A percentile compares a stretch with the other conserved stretches of the same genome.
Evolutionary conservation across 2,797 vertebrate genomes (phyloP).

Genomic region (Sandelia bainsii): DNA sequence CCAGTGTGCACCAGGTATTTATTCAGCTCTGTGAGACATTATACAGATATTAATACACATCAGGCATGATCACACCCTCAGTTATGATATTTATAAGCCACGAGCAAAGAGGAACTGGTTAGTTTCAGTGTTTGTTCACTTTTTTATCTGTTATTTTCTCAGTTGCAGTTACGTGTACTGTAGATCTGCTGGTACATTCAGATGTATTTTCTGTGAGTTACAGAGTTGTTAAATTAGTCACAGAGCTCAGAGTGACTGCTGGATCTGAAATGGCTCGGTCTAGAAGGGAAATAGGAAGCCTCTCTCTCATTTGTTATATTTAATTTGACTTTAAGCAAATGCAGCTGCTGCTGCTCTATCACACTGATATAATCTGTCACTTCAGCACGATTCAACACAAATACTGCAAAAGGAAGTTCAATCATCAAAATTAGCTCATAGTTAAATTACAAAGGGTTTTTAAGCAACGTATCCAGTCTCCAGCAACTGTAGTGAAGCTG

Average conservation of each 20-base stretch:
- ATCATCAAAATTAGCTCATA: no score
- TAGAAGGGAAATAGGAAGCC: not conserved
- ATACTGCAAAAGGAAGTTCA: no score
- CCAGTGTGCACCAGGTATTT: constrained; percentile 82
- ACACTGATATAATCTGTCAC: no score
- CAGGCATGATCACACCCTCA: not conserved
- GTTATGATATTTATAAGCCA: not conserved
- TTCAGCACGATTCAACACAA: no score
- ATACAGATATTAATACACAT: not conserved
- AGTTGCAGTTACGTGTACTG: no score
- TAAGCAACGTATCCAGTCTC: no score
- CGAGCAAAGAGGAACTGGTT: not conserved
- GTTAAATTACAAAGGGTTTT: no score
- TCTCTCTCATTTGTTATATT: not conserved
- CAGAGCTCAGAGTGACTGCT: not conserved
- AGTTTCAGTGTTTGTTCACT: not conserved
- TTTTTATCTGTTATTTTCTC: not conserved
- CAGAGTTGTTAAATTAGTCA: no score
- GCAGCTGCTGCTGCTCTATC: no score
- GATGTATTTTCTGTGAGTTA: not conserved
- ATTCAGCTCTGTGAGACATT: not conserved
- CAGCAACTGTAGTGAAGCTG: no score
- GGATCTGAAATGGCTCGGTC: not conserved
- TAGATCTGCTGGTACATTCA: not conserved
- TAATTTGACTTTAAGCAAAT: not conserved